phyloP scores from a whole-genome alignment of 2,888 invertebrate species.

The Tetramorium bicarinatum region DNA sequence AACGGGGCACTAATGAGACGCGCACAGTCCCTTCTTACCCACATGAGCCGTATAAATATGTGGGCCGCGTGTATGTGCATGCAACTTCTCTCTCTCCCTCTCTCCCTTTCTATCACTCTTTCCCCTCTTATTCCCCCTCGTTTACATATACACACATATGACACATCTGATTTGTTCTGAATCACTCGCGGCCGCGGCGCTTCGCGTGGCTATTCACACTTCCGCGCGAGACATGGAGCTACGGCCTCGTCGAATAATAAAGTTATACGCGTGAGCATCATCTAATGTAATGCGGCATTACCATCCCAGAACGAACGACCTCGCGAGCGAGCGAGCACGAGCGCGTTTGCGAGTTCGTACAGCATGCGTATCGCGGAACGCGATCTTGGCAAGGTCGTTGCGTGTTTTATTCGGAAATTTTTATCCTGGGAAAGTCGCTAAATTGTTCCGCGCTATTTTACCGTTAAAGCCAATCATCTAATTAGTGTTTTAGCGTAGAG shows the following conservation, averaged over 20 bases:
- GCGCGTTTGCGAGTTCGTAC: slow-evolving; percentile 15
- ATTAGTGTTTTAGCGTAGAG: slow-evolving; percentile 38
- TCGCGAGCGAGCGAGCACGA: slow-evolving; percentile 28
- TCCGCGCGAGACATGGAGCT: slow-evolving; percentile 36
- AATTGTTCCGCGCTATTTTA: slow-evolving; percentile 46
- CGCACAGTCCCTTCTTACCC: slow-evolving; percentile 57
- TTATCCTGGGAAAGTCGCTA: slow-evolving; percentile 51
- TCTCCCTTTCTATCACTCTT: background rate
- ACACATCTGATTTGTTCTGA: slow-evolving; percentile 52
- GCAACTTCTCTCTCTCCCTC: background rate
- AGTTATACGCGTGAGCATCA: slow-evolving; percentile 48
- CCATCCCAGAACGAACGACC: slow-evolving; percentile 73
- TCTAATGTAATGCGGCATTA: slow-evolving; percentile 68
- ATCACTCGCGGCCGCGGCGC: slow-evolving; percentile 39
- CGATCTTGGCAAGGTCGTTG: slow-evolving; percentile 46
- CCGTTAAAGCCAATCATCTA: slow-evolving; percentile 45
- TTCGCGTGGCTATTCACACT: slow-evolving; percentile 51
- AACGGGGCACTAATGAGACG: slow-evolving; percentile 68
- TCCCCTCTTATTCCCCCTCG: background rate
- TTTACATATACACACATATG: slow-evolving; percentile 24
- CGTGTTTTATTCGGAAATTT: slow-evolving; percentile 47
- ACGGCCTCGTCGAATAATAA: slow-evolving; percentile 56
- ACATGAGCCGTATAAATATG: slow-evolving; percentile 47
- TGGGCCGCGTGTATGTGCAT: slow-evolving; percentile 24
- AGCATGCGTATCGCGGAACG: slow-evolving; percentile 29